Evolutionary conservation across 37 sponge, comb jelly and placozoan species (phyloP), one percentile per base, ranked within the genome.

Genomic region (Agelas oroides): DNA sequence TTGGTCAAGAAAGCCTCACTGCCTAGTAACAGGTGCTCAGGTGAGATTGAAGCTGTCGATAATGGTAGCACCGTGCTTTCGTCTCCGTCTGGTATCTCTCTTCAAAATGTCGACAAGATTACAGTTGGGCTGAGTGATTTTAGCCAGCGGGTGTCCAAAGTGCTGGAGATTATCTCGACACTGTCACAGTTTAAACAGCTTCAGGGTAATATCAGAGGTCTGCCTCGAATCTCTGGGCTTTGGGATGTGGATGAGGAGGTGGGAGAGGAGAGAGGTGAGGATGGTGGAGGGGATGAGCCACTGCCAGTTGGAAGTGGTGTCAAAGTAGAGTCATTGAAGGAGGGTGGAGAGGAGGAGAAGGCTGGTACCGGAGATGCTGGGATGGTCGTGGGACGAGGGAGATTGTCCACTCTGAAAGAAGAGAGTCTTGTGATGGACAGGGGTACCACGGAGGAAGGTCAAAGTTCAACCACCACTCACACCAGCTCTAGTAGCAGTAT

Each of bases 141-240:
- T n/a, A 41, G 63, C 53, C 18, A 53, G 14, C 81, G 90, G 31
- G 77, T 79, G 5, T 34, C 37, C 5, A 69, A 88, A 54, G 56
- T 92, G 1, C 60, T 84, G 19, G 87, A 73, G 21, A 58, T 95
- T 1, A 72, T 86, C 24, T 61, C 81, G 33, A 80, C 88, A 19
- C 31, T 94, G 5, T 75, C 75, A n/a, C 84, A 83, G 37, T 87
- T 94, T 58, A 52, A 30, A 58, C 32, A 53, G 32, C 71, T 93
- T 1, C 35, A 77, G 31, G 53, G 35, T 14, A 39, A 23, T 5
- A 2, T 86, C 16, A 57, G 52, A 56, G 94, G 94, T 60, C 85
- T 94, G 5, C 94, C 94, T 33, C 68, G 82, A 12, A 67, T 86
- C 6, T 5, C 84, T 3, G 73, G 70, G 5, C 41, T 85, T 34